These are phyloP conservation scores for Rattus norvegicus DNA, from an alignment of 2,113 vertebrate genomes.

Conservation along the genomic window GRCr8 NC_086023.1:69295501-69296000, in stretches of 20 bases:
- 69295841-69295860: neutral
- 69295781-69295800: constrained; percentile 20
- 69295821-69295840: neutral
- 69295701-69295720: too few relatives aligned
- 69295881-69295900: neutral
- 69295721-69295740: neutral
- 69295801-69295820: neutral
- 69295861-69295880: neutral
- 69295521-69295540: too few relatives aligned
- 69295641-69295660: too few relatives aligned
- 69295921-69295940: neutral
- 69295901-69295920: neutral
- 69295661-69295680: too few relatives aligned
- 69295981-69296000: neutral
- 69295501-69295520: too few relatives aligned
- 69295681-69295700: too few relatives aligned
- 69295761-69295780: neutral
- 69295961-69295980: neutral
- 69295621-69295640: too few relatives aligned
- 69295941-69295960: neutral
- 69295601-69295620: too few relatives aligned
- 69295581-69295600: too few relatives aligned
- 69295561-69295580: too few relatives aligned
- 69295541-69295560: too few relatives aligned
- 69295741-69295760: neutral